Conservation (phyloP, 2,113 vertebrate species). For the Myrmophylax atrothorax region DNA sequence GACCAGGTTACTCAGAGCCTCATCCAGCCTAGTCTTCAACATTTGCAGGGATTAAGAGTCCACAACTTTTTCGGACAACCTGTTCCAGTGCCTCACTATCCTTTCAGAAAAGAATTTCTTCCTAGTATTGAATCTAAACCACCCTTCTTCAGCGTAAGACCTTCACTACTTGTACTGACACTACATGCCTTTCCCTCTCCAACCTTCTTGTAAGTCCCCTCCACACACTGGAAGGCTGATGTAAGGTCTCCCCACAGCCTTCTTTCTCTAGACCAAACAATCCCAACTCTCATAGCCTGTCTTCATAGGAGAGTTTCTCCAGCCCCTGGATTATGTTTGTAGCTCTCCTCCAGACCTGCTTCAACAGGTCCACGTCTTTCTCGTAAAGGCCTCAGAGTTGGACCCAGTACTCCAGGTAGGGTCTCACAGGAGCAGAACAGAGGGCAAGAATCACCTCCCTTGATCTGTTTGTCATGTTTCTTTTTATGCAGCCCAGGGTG, state of each 20-base stretch:
- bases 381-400: too few species aligned
- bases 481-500: too few species aligned
- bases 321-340: neutral
- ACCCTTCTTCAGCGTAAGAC: neutral
- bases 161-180: neutral
- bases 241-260: neutral
- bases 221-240: neutral
- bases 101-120: neutral
- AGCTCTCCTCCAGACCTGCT: neutral
- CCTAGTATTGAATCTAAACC: neutral
- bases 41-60: neutral
- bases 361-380: too few species aligned
- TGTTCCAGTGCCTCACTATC: neutral
- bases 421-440: too few species aligned
- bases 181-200: neutral
- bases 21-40: neutral
- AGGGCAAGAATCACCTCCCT: too few species aligned
- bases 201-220: neutral
- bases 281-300: neutral
- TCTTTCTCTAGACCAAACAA: neutral
- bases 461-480: too few species aligned
- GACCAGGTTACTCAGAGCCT: neutral
- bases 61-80: neutral
- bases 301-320: neutral
- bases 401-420: too few species aligned